Conservation (phyloP, 30 jellyfish, hydroid and myxozoan species). For the Hydra vulgaris region DNA sequence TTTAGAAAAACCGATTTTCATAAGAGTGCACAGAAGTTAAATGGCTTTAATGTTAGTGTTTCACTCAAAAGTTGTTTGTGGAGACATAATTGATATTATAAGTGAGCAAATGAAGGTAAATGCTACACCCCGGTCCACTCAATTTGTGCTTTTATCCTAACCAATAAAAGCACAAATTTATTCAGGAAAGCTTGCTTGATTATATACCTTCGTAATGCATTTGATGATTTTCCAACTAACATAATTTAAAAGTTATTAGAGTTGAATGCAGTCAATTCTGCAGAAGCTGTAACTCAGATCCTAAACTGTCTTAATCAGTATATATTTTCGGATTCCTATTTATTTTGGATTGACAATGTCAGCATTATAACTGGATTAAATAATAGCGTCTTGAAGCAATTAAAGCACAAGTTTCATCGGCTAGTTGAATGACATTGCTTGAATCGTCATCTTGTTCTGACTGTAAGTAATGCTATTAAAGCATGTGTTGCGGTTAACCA, state of each 20-base stretch:
- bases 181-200: not conserved
- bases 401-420: not conserved
- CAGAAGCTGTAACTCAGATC: not conserved
- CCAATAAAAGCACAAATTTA: not conserved
- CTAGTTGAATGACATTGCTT: not conserved
- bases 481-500: not conserved
- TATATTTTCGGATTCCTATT: not conserved
- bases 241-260: not conserved
- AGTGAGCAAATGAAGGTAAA: not conserved
- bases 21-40: too few relatives aligned
- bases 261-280: not conserved
- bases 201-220: not conserved
- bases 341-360: not conserved
- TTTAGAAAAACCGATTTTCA: too few relatives aligned
- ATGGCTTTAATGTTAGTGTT: not conserved
- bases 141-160: too few relatives aligned
- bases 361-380: not conserved
- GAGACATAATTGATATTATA: not conserved
- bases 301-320: not conserved
- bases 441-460: not conserved
- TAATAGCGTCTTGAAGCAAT: not conserved
- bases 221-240: not conserved
- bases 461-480: not conserved
- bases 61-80: not conserved
- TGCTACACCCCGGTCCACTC: not conserved